Evolutionary conservation across 1,140 invertebrate species (phyloP).

Genomic region (Globodera rostochiensis): DNA sequence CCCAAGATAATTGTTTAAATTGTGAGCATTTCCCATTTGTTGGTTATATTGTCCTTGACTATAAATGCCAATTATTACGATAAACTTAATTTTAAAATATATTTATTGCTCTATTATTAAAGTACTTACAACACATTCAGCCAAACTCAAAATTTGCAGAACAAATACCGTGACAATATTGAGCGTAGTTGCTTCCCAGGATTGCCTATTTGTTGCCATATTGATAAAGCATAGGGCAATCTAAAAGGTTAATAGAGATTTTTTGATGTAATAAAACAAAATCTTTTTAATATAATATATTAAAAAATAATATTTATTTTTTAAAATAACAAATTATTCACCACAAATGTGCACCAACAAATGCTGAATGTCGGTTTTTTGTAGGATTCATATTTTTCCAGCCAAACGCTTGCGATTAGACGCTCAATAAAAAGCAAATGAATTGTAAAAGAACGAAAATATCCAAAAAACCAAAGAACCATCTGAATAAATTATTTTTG

Average conservation of each 20-base stretch:
- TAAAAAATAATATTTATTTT: too few species aligned
- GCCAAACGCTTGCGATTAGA: not conserved
- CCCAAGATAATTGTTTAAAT: not conserved
- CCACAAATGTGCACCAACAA: not conserved
- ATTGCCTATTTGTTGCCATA: not conserved
- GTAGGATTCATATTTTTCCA: conserved; percentile 11
- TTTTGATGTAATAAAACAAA: too few species aligned
- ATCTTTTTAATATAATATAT: too few species aligned
- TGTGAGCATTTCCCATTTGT: not conserved
- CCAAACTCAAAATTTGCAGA: not conserved
- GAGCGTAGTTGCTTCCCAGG: not conserved
- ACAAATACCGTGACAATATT: not conserved
- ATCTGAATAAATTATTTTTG: not conserved
- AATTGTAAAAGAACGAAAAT: conserved; percentile 1
- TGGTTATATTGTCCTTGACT: not conserved
- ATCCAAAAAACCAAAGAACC: not conserved
- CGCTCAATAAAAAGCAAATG: conserved; percentile 2
- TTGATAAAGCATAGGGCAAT: not conserved
- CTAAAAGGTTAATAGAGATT: not conserved
- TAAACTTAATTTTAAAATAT: conserved; percentile 5
- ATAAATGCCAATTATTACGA: conserved; percentile 11
- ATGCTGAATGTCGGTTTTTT: not conserved
- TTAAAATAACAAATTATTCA: not conserved
- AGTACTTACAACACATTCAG: not conserved
- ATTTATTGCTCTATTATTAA: not conserved